Evolutionary conservation across 2,888 invertebrate genomes (phyloP), one percentile per base, ranked within the genome.

Genomic region (Erebia palarica): DNA sequence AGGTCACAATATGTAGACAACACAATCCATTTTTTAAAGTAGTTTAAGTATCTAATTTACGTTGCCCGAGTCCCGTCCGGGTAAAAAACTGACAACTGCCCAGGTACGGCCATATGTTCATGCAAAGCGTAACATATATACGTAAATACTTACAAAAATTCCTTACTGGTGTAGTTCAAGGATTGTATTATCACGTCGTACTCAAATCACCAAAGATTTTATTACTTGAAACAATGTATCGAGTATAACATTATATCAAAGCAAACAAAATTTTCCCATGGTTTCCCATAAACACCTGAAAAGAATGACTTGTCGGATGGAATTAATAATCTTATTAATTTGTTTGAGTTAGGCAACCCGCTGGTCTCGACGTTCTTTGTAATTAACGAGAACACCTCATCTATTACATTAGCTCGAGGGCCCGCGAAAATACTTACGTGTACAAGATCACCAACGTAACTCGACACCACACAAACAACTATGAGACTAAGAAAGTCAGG

Each of bases 361-460:
- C 85, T 90, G 90, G 85, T 82, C 83, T 78, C 88, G 92, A 92
- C 92, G 88, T 92, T 91, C 91, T 91, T 92, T 91, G 91, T 92
- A 91, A 93, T 92, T 92, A 92, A 91, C 88, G 90, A 82, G 86
- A 91, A 91, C 93, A 93, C 92, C 92, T 92, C 92, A 91, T 92
- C 88, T 92, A 93, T 92, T 91, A 90, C 92, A 92, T 93, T 92
- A 93, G 90, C 86, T 85, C 81, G 87, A 89, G 88, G 87, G 88
- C 88, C 83, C 85, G 86, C 85, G 85, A 86, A 87, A 87, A 82
- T 82, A 77, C 81, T 77, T 75, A 87, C 87, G 88, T 86, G 86
- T 87, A 87, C 83, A 84, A 82, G 78, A 80, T 78, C 76, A 81
- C 90, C 90, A 89, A 58, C 72, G 18, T 84, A 81, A 71, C 66